Percentiles rank a stretch among this genome's conserved stretches.
These are phyloP conservation scores for Diaphora mendica DNA, from an alignment of 2,888 invertebrate species.

Conservation along the genomic window DNA sequence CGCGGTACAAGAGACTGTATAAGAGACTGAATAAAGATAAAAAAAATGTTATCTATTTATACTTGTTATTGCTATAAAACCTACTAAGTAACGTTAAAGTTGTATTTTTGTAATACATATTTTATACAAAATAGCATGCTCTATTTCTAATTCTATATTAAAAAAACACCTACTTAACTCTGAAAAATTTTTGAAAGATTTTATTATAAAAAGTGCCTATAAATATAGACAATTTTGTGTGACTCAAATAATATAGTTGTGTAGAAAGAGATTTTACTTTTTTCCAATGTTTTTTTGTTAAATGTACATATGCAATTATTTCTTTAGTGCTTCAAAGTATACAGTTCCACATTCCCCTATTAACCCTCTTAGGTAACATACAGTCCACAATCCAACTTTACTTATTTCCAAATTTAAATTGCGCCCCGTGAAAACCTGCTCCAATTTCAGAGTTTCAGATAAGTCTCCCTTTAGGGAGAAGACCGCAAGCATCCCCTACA, in stretches of 20 bases:
- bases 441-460: conserved; percentile 61
- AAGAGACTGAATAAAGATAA: too few species aligned
- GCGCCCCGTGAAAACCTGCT: conserved; percentile 45
- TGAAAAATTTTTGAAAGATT: too few species aligned
- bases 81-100: too few species aligned
- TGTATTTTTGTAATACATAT: too few species aligned
- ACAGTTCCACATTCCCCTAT: neutral
- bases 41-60: too few species aligned
- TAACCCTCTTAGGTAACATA: conserved; percentile 1
- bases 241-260: neutral
- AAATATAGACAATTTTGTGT: neutral
- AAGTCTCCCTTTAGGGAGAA: conserved; percentile 57
- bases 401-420: conserved; percentile 44
- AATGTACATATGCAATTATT: neutral
- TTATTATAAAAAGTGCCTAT: too few species aligned
- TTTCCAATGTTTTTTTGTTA: neutral
- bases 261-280: too few species aligned
- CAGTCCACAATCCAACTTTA: conserved; percentile 14
- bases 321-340: neutral
- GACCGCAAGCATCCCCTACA: conserved; percentile 47
- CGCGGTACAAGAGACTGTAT: too few species aligned
- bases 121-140: too few species aligned
- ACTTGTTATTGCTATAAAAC: too few species aligned
- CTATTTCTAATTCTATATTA: too few species aligned
- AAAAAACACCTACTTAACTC: too few species aligned